Base-by-base conservation (phyloP, 2,888 invertebrate species). In the Drosophila quasianomalipes region DNA sequence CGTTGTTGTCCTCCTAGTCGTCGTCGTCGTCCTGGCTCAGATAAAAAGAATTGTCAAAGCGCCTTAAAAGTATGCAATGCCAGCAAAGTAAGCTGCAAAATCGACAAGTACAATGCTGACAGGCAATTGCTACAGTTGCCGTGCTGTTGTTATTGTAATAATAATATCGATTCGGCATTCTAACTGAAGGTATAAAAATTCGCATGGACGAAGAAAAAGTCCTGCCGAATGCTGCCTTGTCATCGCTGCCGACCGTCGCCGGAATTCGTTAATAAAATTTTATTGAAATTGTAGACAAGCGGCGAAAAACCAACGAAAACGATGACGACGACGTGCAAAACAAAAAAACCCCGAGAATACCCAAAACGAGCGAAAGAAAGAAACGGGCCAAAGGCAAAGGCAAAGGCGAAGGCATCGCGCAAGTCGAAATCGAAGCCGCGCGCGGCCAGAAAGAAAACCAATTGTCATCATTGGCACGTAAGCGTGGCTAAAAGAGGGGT, bases 221-320 rank as follows among this genome's bases (percentile, higher is more conserved):
- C 66, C 67, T 66, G 74, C 74, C 70, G 64, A 70, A 59, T 74
- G 79, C 74, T 76, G 82, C 83, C 87, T 77, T 90, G 89, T 91
- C 91, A 88, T 90, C 84, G 84, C 73, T 74, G 88, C 75, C 87
- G 85, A 82, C 91, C 85, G 78, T 83, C 88, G 82, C 91, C 92
- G 91, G 92, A 92, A 91, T 90, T 91, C 92, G 91, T 92, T 92
- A 92, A 92, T 92, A 92, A 92, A 92, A 92, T 92, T 92, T 92
- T 92, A 92, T 92, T 92, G 92, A 92, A 92, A 92, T 92, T 91
- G 92, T 90, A 91, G 92, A 92, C 92, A 91, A 89, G 91, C 88
- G 90, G 85, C 91, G 88, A 91, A 91, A 89, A 90, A 91, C 81
- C 88, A 65, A 72, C 66, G 84, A 84, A 73, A 69, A 70, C 65